Percentiles rank a stretch among this genome's conserved stretches.
phyloP scores from a whole-genome alignment of 2,797 vertebrate genomes.

The Caiman crocodilus region DNA sequence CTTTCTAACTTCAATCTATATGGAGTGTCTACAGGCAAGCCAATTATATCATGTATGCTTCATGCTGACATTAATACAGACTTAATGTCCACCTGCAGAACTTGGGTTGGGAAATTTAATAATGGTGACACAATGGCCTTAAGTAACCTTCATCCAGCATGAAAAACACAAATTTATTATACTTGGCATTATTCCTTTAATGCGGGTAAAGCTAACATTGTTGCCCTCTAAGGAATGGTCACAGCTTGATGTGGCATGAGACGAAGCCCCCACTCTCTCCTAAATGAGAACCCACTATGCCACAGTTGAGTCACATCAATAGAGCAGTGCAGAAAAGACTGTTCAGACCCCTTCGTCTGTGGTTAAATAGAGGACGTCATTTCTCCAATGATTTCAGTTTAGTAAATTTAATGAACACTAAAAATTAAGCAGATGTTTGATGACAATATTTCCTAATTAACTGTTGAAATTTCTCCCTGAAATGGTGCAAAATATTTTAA shows the following conservation, averaged over 20 bases:
- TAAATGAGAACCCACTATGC: not conserved
- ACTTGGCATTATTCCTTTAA: not conserved
- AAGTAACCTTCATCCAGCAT: conserved; percentile 41
- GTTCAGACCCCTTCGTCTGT: fast-evolving
- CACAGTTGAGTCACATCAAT: not conserved
- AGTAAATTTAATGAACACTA: not conserved
- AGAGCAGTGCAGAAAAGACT: not conserved
- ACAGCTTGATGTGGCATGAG: not conserved
- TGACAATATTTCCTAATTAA: not conserved
- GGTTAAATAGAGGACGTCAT: not conserved
- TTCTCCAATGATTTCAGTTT: not conserved
- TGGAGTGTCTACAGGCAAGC: conserved; percentile 57
- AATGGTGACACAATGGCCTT: conserved; percentile 34
- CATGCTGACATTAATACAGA: conserved; percentile 70
- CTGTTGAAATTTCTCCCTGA: not conserved
- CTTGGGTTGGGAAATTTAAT: conserved; percentile 59
- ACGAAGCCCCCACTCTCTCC: not conserved
- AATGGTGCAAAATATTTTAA: not conserved
- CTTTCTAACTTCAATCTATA: conserved; percentile 56
- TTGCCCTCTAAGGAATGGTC: not conserved
- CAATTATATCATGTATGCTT: conserved; percentile 72
- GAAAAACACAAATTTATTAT: conserved; percentile 41
- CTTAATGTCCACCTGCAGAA: conserved; percentile 68
- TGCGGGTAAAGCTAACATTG: conserved; percentile 8
- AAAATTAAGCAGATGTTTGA: not conserved